phyloP scores from a whole-genome alignment of 2,113 vertebrate genomes.

The Bubalus kerabau region DNA sequence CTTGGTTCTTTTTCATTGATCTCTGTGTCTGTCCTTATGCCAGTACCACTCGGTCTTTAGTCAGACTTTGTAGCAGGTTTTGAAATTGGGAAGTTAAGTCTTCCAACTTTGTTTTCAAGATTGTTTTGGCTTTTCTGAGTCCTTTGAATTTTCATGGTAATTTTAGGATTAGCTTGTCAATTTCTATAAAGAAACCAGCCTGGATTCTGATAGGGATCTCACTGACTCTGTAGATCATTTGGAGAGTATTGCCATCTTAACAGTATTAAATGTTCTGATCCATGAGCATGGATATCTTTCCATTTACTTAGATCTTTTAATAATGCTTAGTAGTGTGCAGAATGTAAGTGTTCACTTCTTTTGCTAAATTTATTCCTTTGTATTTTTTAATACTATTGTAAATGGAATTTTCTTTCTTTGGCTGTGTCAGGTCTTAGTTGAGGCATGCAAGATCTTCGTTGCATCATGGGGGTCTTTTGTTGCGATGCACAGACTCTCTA shows the following conservation, averaged over 20 bases:
- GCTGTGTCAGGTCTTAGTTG: not conserved
- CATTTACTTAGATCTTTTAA: not conserved
- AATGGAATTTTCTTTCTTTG: not conserved
- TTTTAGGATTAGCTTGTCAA: not conserved
- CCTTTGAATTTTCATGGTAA: not conserved
- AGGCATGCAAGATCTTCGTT: not conserved
- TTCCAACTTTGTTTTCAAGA: not conserved
- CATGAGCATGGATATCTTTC: not conserved
- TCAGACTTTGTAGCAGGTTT: not conserved
- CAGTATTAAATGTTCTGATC: not conserved
- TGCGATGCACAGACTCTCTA: not conserved
- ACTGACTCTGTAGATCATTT: not conserved
- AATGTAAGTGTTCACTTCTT: not conserved
- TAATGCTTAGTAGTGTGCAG: not conserved
- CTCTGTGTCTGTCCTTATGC: not conserved
- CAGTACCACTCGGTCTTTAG: not conserved
- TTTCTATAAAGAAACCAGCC: not conserved
- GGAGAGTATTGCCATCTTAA: not conserved
- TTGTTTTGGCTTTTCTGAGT: not conserved
- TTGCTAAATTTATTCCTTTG: not conserved
- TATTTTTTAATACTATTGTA: not conserved
- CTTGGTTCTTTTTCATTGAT: not conserved
- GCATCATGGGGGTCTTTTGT: not conserved
- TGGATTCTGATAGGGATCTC: not conserved
- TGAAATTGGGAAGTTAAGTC: not conserved